Conservation (phyloP, 2,113 vertebrate species). For the Zosterops pallidus region DNA sequence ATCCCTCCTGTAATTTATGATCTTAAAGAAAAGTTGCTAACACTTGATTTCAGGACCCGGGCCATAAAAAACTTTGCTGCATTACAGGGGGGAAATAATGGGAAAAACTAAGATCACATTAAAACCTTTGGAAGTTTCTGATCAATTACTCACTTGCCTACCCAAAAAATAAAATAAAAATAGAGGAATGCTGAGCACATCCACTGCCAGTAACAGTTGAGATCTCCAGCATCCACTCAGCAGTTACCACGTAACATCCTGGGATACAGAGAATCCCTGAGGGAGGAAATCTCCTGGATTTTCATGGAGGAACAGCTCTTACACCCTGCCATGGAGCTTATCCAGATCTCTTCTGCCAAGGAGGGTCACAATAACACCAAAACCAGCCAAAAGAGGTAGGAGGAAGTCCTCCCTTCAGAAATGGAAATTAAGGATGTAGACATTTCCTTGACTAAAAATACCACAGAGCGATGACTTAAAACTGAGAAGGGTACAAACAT, state of each 20-base stretch:
- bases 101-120: background rate
- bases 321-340: background rate
- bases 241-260: fast-evolving
- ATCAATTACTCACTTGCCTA: background rate
- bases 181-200: background rate
- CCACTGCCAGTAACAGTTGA: background rate
- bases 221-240: background rate
- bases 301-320: background rate
- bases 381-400: background rate
- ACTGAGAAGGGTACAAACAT: background rate
- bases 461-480: background rate
- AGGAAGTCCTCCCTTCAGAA: background rate
- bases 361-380: background rate
- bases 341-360: background rate
- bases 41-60: background rate
- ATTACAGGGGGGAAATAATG: background rate
- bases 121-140: background rate
- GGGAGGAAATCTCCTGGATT: background rate
- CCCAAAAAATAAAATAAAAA: background rate
- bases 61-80: background rate
- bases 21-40: background rate
- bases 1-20: conserved; percentile 9
- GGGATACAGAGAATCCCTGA: background rate
- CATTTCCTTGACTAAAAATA: conserved; percentile 11
- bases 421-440: background rate